These are phyloP conservation scores for Leptothorax acervorum DNA, from an alignment of 2,888 invertebrate species.

Conservation along the genomic window DNA sequence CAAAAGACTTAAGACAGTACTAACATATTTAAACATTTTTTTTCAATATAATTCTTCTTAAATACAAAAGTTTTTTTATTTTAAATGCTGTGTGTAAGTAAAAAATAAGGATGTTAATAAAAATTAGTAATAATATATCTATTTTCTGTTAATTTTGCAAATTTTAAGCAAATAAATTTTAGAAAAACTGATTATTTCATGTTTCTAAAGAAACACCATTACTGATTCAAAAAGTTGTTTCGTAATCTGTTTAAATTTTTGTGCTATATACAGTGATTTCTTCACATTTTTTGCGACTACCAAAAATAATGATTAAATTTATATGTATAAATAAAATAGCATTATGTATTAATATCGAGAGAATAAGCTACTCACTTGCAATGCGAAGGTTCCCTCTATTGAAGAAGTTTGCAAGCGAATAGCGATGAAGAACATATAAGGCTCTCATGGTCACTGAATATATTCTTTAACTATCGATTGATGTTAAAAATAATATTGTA, in stretches of 20 bases:
- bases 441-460: slow-evolving; percentile 3
- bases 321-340: not conserved
- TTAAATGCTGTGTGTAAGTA: not conserved
- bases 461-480: slow-evolving; percentile 1
- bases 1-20: not conserved
- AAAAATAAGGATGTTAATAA: not conserved
- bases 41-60: not conserved
- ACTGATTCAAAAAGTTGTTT: not conserved
- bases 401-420: slow-evolving; percentile 17
- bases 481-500: not conserved
- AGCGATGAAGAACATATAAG: not conserved
- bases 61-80: not conserved
- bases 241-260: not conserved
- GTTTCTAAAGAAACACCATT: not conserved
- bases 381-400: slow-evolving; percentile 38
- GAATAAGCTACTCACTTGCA: not conserved
- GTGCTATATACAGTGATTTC: not conserved
- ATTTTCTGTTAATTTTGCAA: not conserved
- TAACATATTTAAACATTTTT: not conserved
- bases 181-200: not conserved
- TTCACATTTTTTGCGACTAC: not conserved
- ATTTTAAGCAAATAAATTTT: slow-evolving; percentile 6
- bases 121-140: not conserved
- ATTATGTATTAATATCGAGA: not conserved
- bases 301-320: slow-evolving; percentile 10